Conservation (phyloP, 2,888 invertebrate genomes). For the Lepetodrilus schrolli region DNA sequence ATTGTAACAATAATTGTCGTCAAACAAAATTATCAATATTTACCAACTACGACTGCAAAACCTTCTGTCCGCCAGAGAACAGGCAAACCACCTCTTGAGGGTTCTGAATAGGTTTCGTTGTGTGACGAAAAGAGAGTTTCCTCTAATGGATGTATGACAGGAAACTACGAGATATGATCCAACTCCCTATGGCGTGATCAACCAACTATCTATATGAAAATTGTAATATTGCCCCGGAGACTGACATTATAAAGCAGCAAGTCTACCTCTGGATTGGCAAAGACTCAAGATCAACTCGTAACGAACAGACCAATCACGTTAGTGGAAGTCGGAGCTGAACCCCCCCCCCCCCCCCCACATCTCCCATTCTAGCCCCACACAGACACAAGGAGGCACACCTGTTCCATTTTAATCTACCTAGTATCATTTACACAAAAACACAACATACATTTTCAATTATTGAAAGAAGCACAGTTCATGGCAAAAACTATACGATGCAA, state of each 20-base stretch:
- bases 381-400: conserved; percentile 9
- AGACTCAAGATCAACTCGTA: not conserved
- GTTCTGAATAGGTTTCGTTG: too few species aligned
- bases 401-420: not conserved
- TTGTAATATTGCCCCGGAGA: not conserved
- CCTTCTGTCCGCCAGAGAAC: not conserved
- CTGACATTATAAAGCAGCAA: conserved; percentile 8
- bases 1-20: too few species aligned
- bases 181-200: not conserved
- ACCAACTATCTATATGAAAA: conserved; percentile 1
- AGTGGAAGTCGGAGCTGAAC: not conserved
- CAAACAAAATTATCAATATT: too few species aligned
- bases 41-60: too few species aligned
- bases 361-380: too few species aligned
- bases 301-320: conserved; percentile 12
- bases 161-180: not conserved
- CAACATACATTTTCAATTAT: too few species aligned
- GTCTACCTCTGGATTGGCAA: not conserved
- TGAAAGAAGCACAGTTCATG: too few species aligned
- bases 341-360: too few species aligned
- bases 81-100: not conserved
- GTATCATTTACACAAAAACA: too few species aligned
- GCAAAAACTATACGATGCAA: too few species aligned
- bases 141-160: too few species aligned
- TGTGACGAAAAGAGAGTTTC: too few species aligned